Evolutionary conservation across 92 coral and sea anemone genomes (phyloP).

Genomic region (Galaxea fascicularis): DNA sequence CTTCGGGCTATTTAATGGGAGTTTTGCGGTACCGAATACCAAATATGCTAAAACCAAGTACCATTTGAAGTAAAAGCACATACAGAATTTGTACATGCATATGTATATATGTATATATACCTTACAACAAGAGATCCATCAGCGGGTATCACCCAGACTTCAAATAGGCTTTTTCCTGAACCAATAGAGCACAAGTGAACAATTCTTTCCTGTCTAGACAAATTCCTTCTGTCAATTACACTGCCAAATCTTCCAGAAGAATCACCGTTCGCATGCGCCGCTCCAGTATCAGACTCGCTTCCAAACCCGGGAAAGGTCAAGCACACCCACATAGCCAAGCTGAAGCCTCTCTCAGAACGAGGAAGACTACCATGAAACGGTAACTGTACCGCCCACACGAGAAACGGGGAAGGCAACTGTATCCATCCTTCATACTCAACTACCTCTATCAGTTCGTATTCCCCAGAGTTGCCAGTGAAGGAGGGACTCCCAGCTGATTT

Average conservation of each 20-base stretch:
- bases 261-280: conserved; percentile 16
- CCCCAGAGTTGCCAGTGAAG: conserved; percentile 5
- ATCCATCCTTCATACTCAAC: not conserved
- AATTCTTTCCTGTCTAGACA: conserved; percentile 39
- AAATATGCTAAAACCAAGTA: too few relatives aligned
- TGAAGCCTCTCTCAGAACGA: conserved; percentile 83
- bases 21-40: too few relatives aligned
- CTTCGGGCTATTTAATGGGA: too few relatives aligned
- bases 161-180: conserved; percentile 82
- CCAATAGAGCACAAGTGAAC: conserved; percentile 90
- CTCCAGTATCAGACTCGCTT: conserved; percentile 20
- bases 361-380: conserved; percentile 75
- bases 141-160: conserved; percentile 79
- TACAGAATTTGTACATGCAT: too few relatives aligned
- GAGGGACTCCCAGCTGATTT: conserved; percentile 11
- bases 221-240: not conserved
- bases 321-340: conserved; percentile 89
- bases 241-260: conserved; percentile 32
- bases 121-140: conserved; percentile 52
- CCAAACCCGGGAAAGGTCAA: conserved; percentile 49
- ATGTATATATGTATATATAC: too few relatives aligned
- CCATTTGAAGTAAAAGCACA: too few relatives aligned
- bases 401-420: conserved; percentile 77
- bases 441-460: conserved; percentile 26
- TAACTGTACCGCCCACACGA: conserved; percentile 75